Evolutionary conservation across 2,888 invertebrate species (phyloP), one percentile per base, ranked within the genome.

Genomic region (Mylabris sibirica): DNA sequence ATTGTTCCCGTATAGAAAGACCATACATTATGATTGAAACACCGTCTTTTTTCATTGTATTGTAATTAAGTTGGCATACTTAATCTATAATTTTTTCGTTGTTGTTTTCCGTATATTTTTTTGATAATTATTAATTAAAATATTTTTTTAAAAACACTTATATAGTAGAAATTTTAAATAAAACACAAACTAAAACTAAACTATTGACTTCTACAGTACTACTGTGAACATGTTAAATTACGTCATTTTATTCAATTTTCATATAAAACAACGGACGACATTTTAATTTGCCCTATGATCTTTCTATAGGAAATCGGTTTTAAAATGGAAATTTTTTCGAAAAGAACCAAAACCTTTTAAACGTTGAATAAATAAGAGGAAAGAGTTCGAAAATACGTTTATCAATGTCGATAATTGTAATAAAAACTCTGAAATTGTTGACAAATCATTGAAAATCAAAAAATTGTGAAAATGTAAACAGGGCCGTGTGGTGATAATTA

Each of bases 181-280:
- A 30, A 63, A 61, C 60, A 61, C 63, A 63, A 59, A 8, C 2
- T 20, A 53, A 22, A 53, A 53, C 53, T 53, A 53, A 22, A 53
- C 53, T 22, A 20, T 22, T 53, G 53, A 20, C 53, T 22, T 22
- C 20, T 22, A 11, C 9, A 53, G 22, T 53, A 22, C 22, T 53
- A 53, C 65, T 61, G 68, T 49, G 65, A 59, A 63, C 62, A 49
- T 6, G 44, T 65, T 59, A 59, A 66, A 69, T 67, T 66, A 69
- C 69, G 69, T 69, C 69, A 69, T 59, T 49, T 24, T 26, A 26
- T 53, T 9, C 59, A 53, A 34, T 69, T 67, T 69, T 67, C 66
- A 69, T 69, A 63, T 66, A 63, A 63, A 66, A 64, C 66, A 62
- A 64, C 53, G 66, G 64, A 67, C 44, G 67, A 69, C 69, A 59